These are phyloP conservation scores for Pelusios castaneus DNA, from an alignment of 2,113 vertebrate species.

Conservation along the genomic window DNA sequence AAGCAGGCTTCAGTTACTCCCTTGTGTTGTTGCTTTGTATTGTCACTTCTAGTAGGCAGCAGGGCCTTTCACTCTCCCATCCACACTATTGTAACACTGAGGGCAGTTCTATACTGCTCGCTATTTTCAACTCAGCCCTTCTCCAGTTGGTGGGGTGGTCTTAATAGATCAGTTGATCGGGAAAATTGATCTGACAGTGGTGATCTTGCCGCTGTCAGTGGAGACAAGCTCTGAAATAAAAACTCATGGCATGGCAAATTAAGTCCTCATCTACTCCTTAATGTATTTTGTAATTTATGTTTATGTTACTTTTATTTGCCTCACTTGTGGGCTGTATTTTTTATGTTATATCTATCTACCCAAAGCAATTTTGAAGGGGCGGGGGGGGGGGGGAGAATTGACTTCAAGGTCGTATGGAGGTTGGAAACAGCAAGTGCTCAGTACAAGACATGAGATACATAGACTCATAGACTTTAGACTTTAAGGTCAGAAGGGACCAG, in stretches of 20 bases:
- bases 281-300: not conserved
- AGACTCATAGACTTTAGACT: no score
- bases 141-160: no score
- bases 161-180: no score
- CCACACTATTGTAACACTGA: not conserved
- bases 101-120: no score
- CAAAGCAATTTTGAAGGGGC: not conserved
- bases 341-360: not conserved
- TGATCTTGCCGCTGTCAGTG: no score
- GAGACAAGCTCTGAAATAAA: no score
- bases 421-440: not conserved
- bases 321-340: not conserved
- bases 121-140: no score
- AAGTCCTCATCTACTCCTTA: not conserved
- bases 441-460: not conserved
- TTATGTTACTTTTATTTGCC: not conserved
- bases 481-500: no score
- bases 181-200: no score
- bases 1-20: not conserved
- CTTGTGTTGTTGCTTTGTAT: not conserved
- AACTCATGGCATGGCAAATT: not conserved
- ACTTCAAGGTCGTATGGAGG: not conserved
- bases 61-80: not conserved
- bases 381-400: not conserved
- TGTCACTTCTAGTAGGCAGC: not conserved